Evolutionary conservation across 2,888 invertebrate species (phyloP).

Genomic region (Belgica antarctica): DNA sequence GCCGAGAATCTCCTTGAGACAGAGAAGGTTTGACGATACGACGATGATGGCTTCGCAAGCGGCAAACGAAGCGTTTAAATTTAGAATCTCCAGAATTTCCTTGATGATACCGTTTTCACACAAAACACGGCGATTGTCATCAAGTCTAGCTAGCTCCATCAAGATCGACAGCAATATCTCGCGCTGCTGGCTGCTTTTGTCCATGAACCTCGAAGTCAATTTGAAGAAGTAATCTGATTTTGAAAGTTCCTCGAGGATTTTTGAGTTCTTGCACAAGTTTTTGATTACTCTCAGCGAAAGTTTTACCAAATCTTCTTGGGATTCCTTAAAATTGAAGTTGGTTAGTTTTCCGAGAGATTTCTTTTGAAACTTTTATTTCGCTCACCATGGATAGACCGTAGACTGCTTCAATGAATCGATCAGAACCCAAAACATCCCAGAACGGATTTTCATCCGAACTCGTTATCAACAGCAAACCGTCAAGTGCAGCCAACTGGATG

Average conservation of each 20-base stretch:
- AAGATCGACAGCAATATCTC: not conserved
- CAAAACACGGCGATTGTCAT: constrained; percentile 23
- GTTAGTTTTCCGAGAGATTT: too few species aligned
- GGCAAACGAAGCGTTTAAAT: not conserved
- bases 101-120: constrained; percentile 6
- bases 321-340: not conserved
- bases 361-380: not conserved
- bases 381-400: constrained; percentile 21
- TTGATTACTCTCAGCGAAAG: constrained; percentile 2
- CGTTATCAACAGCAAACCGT: constrained; percentile 16
- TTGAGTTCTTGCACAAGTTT: constrained; percentile 11
- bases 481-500: constrained; percentile 28
- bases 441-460: constrained; percentile 13
- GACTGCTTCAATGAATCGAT: constrained; percentile 20
- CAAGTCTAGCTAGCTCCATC: constrained; percentile 2
- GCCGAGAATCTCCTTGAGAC: constrained; percentile 6
- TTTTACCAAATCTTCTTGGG: constrained; percentile 13
- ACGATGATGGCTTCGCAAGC: constrained; percentile 12
- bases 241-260: not conserved
- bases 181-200: not conserved
- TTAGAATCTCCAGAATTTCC: not conserved
- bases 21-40: constrained; percentile 1
- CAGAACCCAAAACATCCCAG: not conserved
- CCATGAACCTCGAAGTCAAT: constrained; percentile 6
- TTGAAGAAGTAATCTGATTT: not conserved